Percentiles rank a stretch among this genome's conserved stretches.
phyloP scores from a whole-genome alignment of 1,140 invertebrate species.

The Ctenoplectra terminalis region DNA sequence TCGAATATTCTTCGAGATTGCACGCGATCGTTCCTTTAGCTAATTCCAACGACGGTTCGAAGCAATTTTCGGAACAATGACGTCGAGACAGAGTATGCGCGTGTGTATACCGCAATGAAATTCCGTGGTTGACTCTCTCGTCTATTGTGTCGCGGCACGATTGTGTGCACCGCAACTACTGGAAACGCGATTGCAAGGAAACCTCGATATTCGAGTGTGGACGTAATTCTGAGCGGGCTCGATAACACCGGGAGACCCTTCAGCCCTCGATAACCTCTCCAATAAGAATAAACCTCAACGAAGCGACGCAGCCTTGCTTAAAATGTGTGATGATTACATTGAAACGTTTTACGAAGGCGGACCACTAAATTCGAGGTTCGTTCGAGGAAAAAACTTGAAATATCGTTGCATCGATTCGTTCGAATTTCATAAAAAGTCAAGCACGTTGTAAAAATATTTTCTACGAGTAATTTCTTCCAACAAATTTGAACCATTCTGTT shows the following conservation, averaged over 20 bases:
- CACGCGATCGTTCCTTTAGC: not conserved
- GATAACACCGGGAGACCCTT: slow-evolving; percentile 29
- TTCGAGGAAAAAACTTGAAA: not conserved
- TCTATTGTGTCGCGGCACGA: slow-evolving; percentile 1
- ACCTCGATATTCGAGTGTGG: slow-evolving; percentile 27
- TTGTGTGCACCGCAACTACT: not conserved
- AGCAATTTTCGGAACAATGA: not conserved
- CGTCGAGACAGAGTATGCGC: not conserved
- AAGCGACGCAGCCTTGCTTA: slow-evolving; percentile 30
- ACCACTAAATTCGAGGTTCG: too few relatives aligned
- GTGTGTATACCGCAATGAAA: not conserved
- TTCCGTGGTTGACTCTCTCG: not conserved
- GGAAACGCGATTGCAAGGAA: slow-evolving; percentile 1
- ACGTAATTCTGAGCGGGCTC: slow-evolving; percentile 46
- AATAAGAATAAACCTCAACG: slow-evolving; percentile 27
- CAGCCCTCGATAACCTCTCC: slow-evolving; percentile 41
- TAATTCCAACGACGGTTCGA: not conserved
- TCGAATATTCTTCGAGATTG: slow-evolving; percentile 10
- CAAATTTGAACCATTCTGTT: too few relatives aligned
- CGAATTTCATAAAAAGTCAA: not conserved
- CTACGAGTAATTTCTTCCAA: too few relatives aligned
- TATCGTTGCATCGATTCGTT: not conserved
- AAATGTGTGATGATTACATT: slow-evolving; percentile 26
- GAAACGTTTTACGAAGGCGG: not conserved
- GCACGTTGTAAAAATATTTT: too few relatives aligned